A percentile compares a stretch with the other conserved stretches of the same genome.
phyloP scores from a whole-genome alignment of 1,140 invertebrate genomes.

The Zaprionus gabonicus region DNA sequence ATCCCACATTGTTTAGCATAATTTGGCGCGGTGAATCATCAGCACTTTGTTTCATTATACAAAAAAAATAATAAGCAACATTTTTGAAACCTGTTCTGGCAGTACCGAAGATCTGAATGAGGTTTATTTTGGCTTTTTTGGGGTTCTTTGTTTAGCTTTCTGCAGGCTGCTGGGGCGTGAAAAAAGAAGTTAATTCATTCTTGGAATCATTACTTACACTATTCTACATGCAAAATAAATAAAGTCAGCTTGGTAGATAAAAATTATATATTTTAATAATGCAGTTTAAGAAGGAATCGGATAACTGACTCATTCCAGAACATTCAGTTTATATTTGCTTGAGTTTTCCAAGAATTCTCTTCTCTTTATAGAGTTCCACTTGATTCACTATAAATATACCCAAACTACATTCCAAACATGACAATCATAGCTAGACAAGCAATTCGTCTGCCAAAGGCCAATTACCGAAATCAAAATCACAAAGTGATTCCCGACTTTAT shows the following conservation, averaged over 20 bases:
- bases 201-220: not conserved
- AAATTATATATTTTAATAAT: too few relatives aligned
- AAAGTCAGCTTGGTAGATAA: too few relatives aligned
- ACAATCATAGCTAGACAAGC: not conserved
- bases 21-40: slow-evolving; percentile 36
- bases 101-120: not conserved
- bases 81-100: slow-evolving; percentile 36
- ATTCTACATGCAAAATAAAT: too few relatives aligned
- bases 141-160: not conserved
- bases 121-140: slow-evolving; percentile 1
- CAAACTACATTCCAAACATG: not conserved
- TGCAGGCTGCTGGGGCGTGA: not conserved
- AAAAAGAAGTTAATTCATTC: not conserved
- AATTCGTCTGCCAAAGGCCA: not conserved
- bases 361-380: not conserved
- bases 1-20: slow-evolving; percentile 26
- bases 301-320: too few relatives aligned
- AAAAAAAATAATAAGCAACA: slow-evolving; percentile 7
- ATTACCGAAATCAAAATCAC: not conserved
- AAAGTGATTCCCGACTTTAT: not conserved
- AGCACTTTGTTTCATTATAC: slow-evolving; percentile 4
- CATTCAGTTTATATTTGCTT: too few relatives aligned
- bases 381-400: not conserved
- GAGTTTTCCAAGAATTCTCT: too few relatives aligned
- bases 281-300: too few relatives aligned